Evolutionary conservation across 2,888 invertebrate species (phyloP).

Genomic region (Petrolisthes cinctipes): DNA sequence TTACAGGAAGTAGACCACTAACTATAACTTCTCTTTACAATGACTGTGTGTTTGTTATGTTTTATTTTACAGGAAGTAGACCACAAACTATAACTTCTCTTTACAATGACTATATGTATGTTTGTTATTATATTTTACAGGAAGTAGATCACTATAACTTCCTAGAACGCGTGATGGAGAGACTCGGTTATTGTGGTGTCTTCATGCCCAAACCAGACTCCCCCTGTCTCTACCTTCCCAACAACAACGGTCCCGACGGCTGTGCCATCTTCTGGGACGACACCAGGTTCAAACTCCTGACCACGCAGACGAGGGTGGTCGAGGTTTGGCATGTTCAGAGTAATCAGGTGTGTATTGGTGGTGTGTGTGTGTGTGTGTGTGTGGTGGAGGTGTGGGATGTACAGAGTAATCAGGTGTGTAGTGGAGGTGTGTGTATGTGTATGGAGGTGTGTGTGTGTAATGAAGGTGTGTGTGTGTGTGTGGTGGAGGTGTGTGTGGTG

Average conservation of each 20-base stretch:
- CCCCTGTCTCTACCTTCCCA: slow-evolving; percentile 79
- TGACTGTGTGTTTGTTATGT: too few species aligned
- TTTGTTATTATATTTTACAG: slow-evolving; percentile 69
- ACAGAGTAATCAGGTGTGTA: not conserved
- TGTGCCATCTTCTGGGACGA: slow-evolving; percentile 81
- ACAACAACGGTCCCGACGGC: slow-evolving; percentile 83
- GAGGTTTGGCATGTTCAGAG: slow-evolving; percentile 82
- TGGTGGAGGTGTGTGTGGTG: too few species aligned
- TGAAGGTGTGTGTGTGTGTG: too few species aligned
- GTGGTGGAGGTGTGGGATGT: not conserved
- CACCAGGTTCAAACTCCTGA: slow-evolving; percentile 76
- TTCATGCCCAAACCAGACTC: slow-evolving; percentile 84
- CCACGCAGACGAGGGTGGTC: slow-evolving; percentile 75
- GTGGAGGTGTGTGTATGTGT: slow-evolving; percentile 10
- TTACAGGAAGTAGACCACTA: too few species aligned
- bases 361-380: too few species aligned
- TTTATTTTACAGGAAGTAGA: too few species aligned
- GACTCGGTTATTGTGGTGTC: slow-evolving; percentile 78
- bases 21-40: too few species aligned
- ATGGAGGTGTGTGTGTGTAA: too few species aligned
- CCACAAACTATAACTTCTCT: too few species aligned
- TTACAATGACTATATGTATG: too few species aligned
- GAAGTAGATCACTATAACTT: slow-evolving; percentile 84
- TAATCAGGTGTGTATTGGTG: slow-evolving; percentile 76
- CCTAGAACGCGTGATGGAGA: slow-evolving; percentile 75